Base-by-base conservation (phyloP, 30 jellyfish, hydroid and myxozoan genomes). In the Mastigias papua region DNA sequence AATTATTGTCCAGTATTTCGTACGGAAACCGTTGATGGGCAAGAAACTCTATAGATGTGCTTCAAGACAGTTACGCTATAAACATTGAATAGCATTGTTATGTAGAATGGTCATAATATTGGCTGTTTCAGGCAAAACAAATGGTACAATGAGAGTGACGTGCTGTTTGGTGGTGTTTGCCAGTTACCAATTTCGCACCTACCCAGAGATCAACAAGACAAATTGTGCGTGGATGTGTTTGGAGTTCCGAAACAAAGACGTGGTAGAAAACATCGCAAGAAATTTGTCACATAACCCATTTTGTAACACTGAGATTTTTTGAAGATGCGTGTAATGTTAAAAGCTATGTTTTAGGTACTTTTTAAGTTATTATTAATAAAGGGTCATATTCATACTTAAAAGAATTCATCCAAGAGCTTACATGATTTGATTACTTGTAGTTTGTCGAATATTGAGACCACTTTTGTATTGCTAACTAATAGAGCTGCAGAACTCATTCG, bases 131-230 rank as follows among this genome's bases (percentile, higher is more conserved):
- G 80, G 60, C 29, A 31, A 5, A 1, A 20, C 58, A 30, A 68
- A 68, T 68, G 80, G 80, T 46, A 30, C 19, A 30, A 68, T 17
- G 80, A 31, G 11, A 68, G 16, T 4, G 80, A 68, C n/a, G 80
- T 68, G 28, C 60, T 68, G 27, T 13, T 26, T 8, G 26, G 33
- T 30, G 80, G 80, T 29, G 8, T 30, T 5, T 68, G 49, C 29
- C 80, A 68, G 16, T 68, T 68, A 17, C 80, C 80, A 4, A 20
- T 68, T 25, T 7, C 22, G 27, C 49, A 68, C 13, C 26, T 68
- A 1, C 58, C 80, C 1, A 26, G 1, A 2, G 25, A 30, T 25
- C 80, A 68, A 68, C 80, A 17, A 29, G 80, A 68, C 16, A 10
- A 68, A 46, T 4, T 68, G 80, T 68, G 26, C 80, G 2, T 20